Evolutionary conservation across 2,888 invertebrate genomes (phyloP).

Genomic region (Drosophila anceps): DNA sequence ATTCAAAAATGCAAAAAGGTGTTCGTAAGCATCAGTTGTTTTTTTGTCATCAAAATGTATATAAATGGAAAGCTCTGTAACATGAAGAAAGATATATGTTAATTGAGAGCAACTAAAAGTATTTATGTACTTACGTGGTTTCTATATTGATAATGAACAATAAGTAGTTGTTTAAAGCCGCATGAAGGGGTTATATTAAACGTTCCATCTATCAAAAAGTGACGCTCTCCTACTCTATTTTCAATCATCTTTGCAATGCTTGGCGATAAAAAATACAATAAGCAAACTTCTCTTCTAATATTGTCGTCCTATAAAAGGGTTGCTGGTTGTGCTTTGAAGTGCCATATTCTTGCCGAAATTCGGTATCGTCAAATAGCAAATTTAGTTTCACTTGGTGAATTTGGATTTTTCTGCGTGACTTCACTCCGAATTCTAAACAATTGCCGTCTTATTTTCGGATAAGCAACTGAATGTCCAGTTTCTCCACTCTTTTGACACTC

Average conservation of each 20-base stretch:
- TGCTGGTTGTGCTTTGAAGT: background rate
- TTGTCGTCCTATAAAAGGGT: background rate
- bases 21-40: too few relatives aligned
- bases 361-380: background rate
- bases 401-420: background rate
- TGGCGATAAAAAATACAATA: background rate
- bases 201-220: background rate
- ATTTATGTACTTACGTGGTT: background rate
- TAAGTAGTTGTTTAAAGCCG: background rate
- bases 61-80: too few relatives aligned
- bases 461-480: background rate
- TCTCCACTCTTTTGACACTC: background rate
- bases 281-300: background rate
- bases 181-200: background rate
- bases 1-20: too few relatives aligned
- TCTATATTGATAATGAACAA: background rate
- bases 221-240: background rate
- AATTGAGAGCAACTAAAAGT: background rate
- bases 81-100: too few relatives aligned
- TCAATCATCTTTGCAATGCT: background rate
- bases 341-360: too few relatives aligned
- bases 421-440: background rate
- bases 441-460: background rate
- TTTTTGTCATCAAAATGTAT: too few relatives aligned
- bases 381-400: background rate